Percentiles rank a stretch among this genome's conserved stretches.
Conservation (phyloP, 2,888 invertebrate genomes). For the Eupeodes latifasciatus region DNA sequence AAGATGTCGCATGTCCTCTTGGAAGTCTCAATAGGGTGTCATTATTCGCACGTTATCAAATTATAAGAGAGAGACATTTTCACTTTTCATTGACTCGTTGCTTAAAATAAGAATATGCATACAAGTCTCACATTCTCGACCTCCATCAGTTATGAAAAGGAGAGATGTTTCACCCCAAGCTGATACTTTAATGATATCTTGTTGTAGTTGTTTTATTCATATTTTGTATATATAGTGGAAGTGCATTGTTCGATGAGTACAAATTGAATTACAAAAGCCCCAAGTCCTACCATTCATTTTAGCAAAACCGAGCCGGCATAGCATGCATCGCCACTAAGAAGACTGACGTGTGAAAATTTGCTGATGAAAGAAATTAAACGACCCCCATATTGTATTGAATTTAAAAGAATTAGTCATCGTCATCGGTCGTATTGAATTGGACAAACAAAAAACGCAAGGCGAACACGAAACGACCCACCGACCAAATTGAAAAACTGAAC, state of each 20-base stretch:
- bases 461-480: not conserved
- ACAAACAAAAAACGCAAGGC: slow-evolving; percentile 43
- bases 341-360: slow-evolving; percentile 72
- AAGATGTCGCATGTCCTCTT: slow-evolving; percentile 50
- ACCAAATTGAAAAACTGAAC: not conserved
- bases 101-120: slow-evolving; percentile 21
- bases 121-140: slow-evolving; percentile 31
- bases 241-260: slow-evolving; percentile 67
- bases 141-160: slow-evolving; percentile 16
- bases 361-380: slow-evolving; percentile 56
- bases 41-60: slow-evolving; percentile 74
- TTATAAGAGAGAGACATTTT: slow-evolving; percentile 67
- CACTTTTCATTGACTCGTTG: slow-evolving; percentile 60
- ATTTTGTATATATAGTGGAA: slow-evolving; percentile 28
- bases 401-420: slow-evolving; percentile 58
- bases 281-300: slow-evolving; percentile 35
- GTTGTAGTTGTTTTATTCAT: not conserved
- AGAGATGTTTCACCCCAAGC: slow-evolving; percentile 16
- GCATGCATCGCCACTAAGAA: not conserved
- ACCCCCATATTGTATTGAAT: slow-evolving; percentile 49
- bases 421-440: slow-evolving; percentile 39
- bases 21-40: slow-evolving; percentile 72
- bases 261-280: slow-evolving; percentile 69
- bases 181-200: slow-evolving; percentile 20
- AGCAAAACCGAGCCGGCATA: not conserved